phyloP scores from a whole-genome alignment of 1,140 invertebrate species.

The Eriocheir sinensis region DNA sequence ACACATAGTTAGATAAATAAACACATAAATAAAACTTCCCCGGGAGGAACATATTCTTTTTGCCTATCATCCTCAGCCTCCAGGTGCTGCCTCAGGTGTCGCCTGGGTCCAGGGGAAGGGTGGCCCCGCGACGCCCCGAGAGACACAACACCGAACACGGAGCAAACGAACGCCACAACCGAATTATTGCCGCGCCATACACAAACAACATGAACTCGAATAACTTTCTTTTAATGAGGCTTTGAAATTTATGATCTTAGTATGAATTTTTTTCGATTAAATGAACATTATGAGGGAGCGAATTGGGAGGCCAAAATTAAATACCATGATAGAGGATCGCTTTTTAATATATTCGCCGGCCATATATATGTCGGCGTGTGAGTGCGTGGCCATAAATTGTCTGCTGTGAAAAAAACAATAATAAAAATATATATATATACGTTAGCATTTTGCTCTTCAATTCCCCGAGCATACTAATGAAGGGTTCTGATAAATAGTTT shows the following conservation, averaged over 20 bases:
- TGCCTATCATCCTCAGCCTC: background rate
- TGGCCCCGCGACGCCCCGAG: background rate
- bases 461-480: constrained; percentile 4
- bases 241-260: constrained; percentile 16
- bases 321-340: constrained; percentile 6
- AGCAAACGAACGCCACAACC: background rate
- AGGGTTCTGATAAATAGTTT: constrained; percentile 16
- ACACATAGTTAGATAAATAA: too few species aligned
- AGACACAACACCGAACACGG: background rate
- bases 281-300: constrained; percentile 15
- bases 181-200: constrained; percentile 6
- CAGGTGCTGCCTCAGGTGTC: background rate
- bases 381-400: background rate
- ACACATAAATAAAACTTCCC: background rate
- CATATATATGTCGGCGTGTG: constrained; percentile 3
- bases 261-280: constrained; percentile 25
- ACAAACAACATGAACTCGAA: constrained; percentile 13
- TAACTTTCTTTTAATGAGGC: constrained; percentile 17
- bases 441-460: constrained; percentile 25
- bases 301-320: constrained; percentile 16
- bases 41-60: background rate
- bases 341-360: constrained; percentile 17
- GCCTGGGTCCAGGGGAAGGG: background rate
- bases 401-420: background rate
- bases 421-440: constrained; percentile 7